Evolutionary conservation across 1,140 invertebrate species (phyloP).

Genomic region (Cyclargus thomasi): DNA sequence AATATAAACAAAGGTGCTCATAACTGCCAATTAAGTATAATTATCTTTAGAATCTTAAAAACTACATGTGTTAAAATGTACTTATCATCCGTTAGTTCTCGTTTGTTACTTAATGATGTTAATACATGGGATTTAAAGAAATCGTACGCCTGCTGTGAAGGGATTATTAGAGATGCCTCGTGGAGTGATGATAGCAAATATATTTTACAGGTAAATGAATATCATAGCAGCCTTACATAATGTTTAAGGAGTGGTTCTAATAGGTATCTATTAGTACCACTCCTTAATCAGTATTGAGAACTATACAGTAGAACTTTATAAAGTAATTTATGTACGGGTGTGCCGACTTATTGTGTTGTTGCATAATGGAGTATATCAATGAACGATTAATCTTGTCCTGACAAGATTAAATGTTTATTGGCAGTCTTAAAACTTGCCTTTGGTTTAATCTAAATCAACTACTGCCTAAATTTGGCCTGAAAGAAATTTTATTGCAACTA

Average conservation of each 20-base stretch:
- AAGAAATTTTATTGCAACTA: no score
- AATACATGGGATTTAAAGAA: conserved; percentile 67
- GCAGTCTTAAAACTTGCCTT: no score
- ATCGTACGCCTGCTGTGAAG: conserved; percentile 58
- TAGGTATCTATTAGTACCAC: conserved; percentile 6
- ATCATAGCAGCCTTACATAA: neutral
- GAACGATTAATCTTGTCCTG: neutral
- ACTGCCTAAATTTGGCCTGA: no score
- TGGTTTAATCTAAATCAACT: no score
- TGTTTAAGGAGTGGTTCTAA: neutral
- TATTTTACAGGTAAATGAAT: conserved; percentile 56
- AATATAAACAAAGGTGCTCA: neutral
- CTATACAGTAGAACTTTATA: neutral
- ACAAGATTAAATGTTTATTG: no score
- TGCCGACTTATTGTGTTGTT: conserved; percentile 23
- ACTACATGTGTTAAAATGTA: conserved; percentile 49
- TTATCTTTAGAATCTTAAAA: neutral
- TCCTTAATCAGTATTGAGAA: no score
- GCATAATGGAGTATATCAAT: neutral
- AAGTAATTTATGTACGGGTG: conserved; percentile 18
- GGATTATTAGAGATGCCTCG: conserved; percentile 56
- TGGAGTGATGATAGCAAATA: conserved; percentile 74
- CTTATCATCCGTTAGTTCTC: conserved; percentile 65
- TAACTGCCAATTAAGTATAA: neutral
- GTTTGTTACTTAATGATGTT: conserved; percentile 59